Evolutionary conservation across 2,797 vertebrate species (phyloP).

Genomic region (Morelia viridis): DNA sequence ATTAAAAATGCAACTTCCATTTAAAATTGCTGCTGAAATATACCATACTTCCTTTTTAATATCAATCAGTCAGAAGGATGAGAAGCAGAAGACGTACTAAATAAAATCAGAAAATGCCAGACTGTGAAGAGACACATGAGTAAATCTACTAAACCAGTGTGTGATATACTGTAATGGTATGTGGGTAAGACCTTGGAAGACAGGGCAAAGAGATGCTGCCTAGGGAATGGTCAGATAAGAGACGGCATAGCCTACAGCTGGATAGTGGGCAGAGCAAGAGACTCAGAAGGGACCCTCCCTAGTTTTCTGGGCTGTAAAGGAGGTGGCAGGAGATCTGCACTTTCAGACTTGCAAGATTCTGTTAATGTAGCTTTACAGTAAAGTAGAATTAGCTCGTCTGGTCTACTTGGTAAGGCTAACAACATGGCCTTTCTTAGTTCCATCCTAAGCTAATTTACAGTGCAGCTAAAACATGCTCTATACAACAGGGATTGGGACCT

Average conservation of each 20-base stretch:
- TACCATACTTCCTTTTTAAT: not conserved
- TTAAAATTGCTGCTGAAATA: not conserved
- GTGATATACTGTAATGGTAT: not conserved
- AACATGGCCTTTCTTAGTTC: not conserved
- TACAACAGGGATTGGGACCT: not conserved
- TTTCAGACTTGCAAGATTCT: too few species aligned
- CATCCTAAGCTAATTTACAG: not conserved
- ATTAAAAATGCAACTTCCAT: not conserved
- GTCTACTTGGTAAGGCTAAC: too few species aligned
- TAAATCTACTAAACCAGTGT: not conserved
- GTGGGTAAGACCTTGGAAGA: too few species aligned
- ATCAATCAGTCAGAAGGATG: not conserved
- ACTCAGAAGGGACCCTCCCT: too few species aligned
- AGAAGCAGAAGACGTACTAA: not conserved
- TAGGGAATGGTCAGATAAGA: too few species aligned
- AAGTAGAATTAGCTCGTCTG: too few species aligned
- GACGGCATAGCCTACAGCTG: too few species aligned
- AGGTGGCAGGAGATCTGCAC: too few species aligned
- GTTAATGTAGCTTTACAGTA: too few species aligned
- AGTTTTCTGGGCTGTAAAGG: too few species aligned
- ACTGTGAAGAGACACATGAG: not conserved
- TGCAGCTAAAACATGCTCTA: not conserved
- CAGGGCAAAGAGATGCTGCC: too few species aligned
- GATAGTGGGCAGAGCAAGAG: too few species aligned
- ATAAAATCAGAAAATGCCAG: not conserved